Base-by-base conservation (phyloP, 2,888 invertebrate species). In the Poecilobothrus nobilitatus region DNA sequence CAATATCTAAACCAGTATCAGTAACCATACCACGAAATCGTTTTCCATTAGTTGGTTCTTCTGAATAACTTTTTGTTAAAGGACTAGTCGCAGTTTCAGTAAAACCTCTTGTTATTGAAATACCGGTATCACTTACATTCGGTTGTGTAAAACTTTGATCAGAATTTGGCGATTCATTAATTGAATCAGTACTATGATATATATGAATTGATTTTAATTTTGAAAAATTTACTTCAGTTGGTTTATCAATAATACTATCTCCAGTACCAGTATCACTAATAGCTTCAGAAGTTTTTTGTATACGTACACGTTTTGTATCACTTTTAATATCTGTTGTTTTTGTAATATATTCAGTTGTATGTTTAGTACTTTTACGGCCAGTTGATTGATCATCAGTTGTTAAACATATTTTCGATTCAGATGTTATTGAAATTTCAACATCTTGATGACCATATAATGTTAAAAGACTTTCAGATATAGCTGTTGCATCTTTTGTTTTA, bases 341-440 rank as follows among this genome's bases (percentile, higher is more conserved):
- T 4, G 53, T 53, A 6, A 70, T 70, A 63, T 62, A 65, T 44
- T 71, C 71, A n/a, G 63, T 69, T 12, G 68, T 69, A 33, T 70
- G 72, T 34, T 68, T 70, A 18, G 61, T 68, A 18, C 68, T 69
- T 66, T 69, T 71, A 18, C 20, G 66, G 20, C 69, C 69, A 34
- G 72, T 68, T 65, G 67, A 70, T 5, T 66, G 67, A 67, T 69
- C 70, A 65, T 72, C 71, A 20, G 82, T 83, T 10, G 82, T 82
- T 10, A 84, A 82, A 61, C 84, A 84, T 71, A 85, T 84, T 73
- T 84, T 83, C 10, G 84, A 84, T 76, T 85, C 83, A 3, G 84
- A 84, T 72, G 83, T 81, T 61, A 85, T 84, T 18, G 84, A 84
- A 70, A 85, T 85, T 78, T 85, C 84, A 8, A 85, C 83, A 76